Percentiles rank a stretch among this genome's conserved stretches.
phyloP scores from a whole-genome alignment of 2,113 vertebrate genomes.

The Canis aureus region DNA sequence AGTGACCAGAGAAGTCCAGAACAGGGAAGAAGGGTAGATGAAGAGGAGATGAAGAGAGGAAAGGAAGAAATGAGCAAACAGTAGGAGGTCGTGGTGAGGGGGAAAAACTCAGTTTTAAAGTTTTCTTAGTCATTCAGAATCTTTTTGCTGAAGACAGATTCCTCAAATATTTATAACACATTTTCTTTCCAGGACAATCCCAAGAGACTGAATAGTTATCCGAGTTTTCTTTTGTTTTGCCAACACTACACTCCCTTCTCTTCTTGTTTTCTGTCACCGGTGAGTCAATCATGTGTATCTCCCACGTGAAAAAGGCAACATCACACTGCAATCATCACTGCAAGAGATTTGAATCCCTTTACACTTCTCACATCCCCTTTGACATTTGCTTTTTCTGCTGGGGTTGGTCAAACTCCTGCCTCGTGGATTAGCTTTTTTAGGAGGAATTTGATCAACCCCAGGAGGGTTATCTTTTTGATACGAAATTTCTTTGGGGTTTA shows the following conservation, averaged over 20 bases:
- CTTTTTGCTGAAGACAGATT: conserved; percentile 26
- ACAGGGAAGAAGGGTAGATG: background rate
- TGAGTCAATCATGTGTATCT: background rate
- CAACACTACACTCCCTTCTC: background rate
- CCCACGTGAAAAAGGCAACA: background rate
- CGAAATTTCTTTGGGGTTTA: background rate
- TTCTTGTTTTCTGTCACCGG: background rate
- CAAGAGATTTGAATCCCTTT: background rate
- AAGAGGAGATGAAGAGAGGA: background rate
- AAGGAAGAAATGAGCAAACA: background rate
- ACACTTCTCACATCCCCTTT: background rate
- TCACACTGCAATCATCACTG: background rate
- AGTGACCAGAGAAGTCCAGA: background rate
- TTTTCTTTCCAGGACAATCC: conserved; percentile 26
- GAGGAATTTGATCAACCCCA: background rate
- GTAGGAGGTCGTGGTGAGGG: background rate
- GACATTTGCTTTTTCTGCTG: background rate
- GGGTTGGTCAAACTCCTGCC: background rate
- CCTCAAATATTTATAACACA: conserved; percentile 29
- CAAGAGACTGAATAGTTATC: background rate
- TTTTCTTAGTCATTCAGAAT: conserved; percentile 19
- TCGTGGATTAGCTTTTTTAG: background rate
- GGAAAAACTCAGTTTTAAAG: background rate
- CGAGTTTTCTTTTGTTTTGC: background rate
- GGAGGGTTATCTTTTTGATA: background rate